phyloP scores from a whole-genome alignment of 2,888 invertebrate species.

The Drymonia ruficornis region DNA sequence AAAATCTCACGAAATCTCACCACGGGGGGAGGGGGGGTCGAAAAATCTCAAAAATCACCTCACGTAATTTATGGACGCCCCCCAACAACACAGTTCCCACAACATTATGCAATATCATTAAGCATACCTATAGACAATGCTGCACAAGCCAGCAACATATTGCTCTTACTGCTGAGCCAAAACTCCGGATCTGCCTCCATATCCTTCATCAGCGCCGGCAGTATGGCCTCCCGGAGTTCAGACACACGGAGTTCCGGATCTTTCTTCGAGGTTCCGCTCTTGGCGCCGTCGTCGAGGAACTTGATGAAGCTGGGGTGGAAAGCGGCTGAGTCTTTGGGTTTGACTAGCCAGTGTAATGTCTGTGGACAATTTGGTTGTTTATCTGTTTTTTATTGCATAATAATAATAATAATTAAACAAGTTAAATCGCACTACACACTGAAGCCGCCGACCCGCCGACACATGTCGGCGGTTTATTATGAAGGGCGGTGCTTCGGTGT shows the following conservation, averaged over 20 bases:
- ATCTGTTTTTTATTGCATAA: too few relatives aligned
- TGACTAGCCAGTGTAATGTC: conserved; percentile 93
- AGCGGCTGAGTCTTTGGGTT: conserved; percentile 90
- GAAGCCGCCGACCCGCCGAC: too few relatives aligned
- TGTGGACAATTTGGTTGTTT: conserved; percentile 40
- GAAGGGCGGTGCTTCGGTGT: too few relatives aligned
- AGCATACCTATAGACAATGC: conserved; percentile 87
- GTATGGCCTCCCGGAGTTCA: conserved; percentile 89
- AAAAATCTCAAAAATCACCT: too few relatives aligned
- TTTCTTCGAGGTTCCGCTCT: conserved; percentile 90
- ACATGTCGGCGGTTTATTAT: too few relatives aligned
- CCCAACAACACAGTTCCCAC: too few relatives aligned
- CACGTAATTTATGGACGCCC: too few relatives aligned
- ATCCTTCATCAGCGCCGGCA: conserved; percentile 83
- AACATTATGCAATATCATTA: too few relatives aligned
- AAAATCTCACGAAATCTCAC: too few relatives aligned
- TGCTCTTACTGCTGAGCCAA: conserved; percentile 88
- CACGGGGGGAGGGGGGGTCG: too few relatives aligned
- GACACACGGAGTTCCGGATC: conserved; percentile 86
- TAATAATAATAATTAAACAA: too few relatives aligned
- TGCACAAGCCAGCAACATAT: conserved; percentile 88
- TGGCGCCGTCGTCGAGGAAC: conserved; percentile 90
- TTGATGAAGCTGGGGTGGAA: conserved; percentile 93
- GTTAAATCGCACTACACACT: too few relatives aligned
- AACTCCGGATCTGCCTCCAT: conserved; percentile 85